Conservation (phyloP, 1,140 invertebrate species). For the Elymnias hypermnestra region DNA sequence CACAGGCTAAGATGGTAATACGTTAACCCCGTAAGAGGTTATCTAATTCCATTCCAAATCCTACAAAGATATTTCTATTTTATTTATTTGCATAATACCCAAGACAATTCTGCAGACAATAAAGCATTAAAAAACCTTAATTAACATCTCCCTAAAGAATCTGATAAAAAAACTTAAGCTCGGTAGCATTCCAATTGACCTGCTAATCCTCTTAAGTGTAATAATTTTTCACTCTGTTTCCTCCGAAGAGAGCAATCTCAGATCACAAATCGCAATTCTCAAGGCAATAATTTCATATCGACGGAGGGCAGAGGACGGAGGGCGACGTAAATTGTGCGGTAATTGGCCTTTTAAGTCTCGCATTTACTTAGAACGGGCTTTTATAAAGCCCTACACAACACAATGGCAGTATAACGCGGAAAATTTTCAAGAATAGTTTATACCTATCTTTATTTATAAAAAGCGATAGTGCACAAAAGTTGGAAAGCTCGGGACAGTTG, state of each 20-base stretch:
- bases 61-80: too few relatives aligned
- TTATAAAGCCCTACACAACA: slow-evolving; percentile 40
- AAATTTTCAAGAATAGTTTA: background rate
- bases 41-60: too few relatives aligned
- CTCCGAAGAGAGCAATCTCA: slow-evolving; percentile 26
- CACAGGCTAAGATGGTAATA: too few relatives aligned
- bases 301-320: slow-evolving; percentile 5
- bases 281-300: slow-evolving; percentile 58
- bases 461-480: too few relatives aligned
- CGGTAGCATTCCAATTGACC: slow-evolving; percentile 1
- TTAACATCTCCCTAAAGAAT: too few relatives aligned
- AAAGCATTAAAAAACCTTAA: too few relatives aligned
- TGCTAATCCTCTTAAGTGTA: slow-evolving; percentile 25
- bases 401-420: slow-evolving; percentile 2
- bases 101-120: too few relatives aligned
- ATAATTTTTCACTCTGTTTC: slow-evolving; percentile 20
- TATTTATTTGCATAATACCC: too few relatives aligned
- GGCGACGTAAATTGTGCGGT: slow-evolving; percentile 45
- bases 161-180: too few relatives aligned
- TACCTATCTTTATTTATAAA: background rate
- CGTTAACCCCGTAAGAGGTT: too few relatives aligned
- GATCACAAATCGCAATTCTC: slow-evolving; percentile 31
- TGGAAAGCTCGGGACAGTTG: too few relatives aligned
- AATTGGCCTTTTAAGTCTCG: slow-evolving; percentile 64
- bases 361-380: slow-evolving; percentile 49